These are phyloP conservation scores for Beaufortia kweichowensis DNA, from an alignment of 2,113 vertebrate species.

Conservation along the genomic window DNA sequence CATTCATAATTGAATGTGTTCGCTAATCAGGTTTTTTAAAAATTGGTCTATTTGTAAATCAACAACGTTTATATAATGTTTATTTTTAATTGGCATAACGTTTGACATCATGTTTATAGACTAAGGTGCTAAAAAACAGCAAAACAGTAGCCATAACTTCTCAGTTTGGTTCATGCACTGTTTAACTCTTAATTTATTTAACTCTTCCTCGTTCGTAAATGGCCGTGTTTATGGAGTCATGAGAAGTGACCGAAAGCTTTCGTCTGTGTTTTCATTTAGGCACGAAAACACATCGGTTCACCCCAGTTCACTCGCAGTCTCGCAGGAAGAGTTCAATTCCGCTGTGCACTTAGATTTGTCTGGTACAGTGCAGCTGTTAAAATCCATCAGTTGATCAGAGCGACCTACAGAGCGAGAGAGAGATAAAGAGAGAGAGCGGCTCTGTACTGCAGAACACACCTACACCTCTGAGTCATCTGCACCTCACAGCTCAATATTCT, in stretches of 20 bases:
- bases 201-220: background rate
- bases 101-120: too few species aligned
- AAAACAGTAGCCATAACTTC: too few species aligned
- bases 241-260: background rate
- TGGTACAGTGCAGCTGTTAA: slow-evolving; percentile 38
- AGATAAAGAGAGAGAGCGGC: slow-evolving; percentile 37
- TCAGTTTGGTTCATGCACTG: too few species aligned
- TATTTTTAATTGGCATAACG: too few species aligned
- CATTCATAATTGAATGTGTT: too few species aligned
- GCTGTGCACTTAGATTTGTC: slow-evolving; percentile 31
- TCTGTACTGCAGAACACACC: slow-evolving; percentile 55
- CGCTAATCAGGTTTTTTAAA: too few species aligned
- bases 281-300: slow-evolving; percentile 17
- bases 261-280: background rate
- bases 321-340: slow-evolving; percentile 34
- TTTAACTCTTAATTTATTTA: too few species aligned
- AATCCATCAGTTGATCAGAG: slow-evolving; percentile 48
- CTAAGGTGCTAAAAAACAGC: too few species aligned
- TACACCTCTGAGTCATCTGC: slow-evolving; percentile 60
- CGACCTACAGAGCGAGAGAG: slow-evolving; percentile 15
- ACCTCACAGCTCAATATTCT: slow-evolving; percentile 47
- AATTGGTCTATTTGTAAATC: too few species aligned
- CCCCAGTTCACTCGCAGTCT: slow-evolving; percentile 11
- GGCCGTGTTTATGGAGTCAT: background rate
- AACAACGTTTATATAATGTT: too few species aligned